Conservation (phyloP, 2,797 vertebrate species). For the Gallinago stenura region DNA sequence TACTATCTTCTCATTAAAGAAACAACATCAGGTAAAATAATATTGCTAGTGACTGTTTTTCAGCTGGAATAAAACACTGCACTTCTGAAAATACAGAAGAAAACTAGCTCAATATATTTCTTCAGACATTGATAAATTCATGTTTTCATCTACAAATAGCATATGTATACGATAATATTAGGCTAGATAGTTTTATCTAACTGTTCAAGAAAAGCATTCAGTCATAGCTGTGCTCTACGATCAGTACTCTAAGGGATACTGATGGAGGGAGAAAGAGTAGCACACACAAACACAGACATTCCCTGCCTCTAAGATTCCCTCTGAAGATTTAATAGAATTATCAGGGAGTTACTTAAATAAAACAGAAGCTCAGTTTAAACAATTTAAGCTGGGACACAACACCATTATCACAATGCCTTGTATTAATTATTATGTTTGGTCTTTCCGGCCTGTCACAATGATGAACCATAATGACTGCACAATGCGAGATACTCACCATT, state of each 20-base stretch:
- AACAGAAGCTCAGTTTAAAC: background rate
- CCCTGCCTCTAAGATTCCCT: background rate
- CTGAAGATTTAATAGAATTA: slow-evolving; percentile 27
- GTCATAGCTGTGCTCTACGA: background rate
- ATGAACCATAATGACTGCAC: slow-evolving; percentile 23
- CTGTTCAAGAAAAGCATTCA: background rate
- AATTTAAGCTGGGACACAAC: slow-evolving; percentile 20
- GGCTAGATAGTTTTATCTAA: background rate
- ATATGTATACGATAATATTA: background rate
- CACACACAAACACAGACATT: background rate
- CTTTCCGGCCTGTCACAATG: slow-evolving; percentile 26
- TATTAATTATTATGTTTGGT: slow-evolving; percentile 59
- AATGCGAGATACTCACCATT: background rate
- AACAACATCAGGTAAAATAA: background rate
- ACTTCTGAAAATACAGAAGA: background rate
- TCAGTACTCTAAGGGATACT: background rate
- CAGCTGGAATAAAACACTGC: background rate
- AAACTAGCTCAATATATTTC: background rate
- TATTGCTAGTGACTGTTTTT: background rate
- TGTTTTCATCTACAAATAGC: background rate
- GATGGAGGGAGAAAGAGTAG: background rate
- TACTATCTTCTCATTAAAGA: background rate
- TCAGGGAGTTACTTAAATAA: slow-evolving; percentile 6
- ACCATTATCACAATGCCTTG: background rate
- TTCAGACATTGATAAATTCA: background rate